Conservation (phyloP, 2,113 vertebrate genomes). For the Hyaena hyaena region DNA sequence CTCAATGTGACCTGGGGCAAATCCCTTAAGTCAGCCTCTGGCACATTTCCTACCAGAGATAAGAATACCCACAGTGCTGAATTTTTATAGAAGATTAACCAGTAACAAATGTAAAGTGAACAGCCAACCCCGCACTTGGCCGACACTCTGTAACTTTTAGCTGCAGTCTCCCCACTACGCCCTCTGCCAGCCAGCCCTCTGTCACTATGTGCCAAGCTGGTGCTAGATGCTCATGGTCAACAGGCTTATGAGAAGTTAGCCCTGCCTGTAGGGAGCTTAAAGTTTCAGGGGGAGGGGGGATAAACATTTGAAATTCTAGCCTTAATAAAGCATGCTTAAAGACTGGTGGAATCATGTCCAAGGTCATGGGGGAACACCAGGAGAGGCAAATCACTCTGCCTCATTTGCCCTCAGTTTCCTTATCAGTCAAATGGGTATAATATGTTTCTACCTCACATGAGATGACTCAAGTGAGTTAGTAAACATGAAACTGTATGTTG, state of each 20-base stretch:
- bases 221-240: neutral
- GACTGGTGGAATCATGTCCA: neutral
- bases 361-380: neutral
- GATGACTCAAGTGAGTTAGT: neutral
- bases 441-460: neutral
- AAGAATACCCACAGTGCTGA: neutral
- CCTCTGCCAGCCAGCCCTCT: neutral
- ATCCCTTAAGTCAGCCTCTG: neutral
- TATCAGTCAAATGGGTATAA: neutral
- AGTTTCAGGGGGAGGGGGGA: neutral
- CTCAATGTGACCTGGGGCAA: neutral
- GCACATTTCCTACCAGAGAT: neutral
- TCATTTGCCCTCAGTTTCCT: neutral
- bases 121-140: neutral
- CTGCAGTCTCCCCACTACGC: neutral
- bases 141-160: neutral
- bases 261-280: neutral
- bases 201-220: neutral
- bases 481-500: neutral
- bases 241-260: neutral
- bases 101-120: neutral
- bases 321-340: neutral
- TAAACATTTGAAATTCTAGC: neutral
- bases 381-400: neutral
- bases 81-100: neutral